phyloP scores from a whole-genome alignment of 2,888 invertebrate species.

The Drosophila anomalata region DNA sequence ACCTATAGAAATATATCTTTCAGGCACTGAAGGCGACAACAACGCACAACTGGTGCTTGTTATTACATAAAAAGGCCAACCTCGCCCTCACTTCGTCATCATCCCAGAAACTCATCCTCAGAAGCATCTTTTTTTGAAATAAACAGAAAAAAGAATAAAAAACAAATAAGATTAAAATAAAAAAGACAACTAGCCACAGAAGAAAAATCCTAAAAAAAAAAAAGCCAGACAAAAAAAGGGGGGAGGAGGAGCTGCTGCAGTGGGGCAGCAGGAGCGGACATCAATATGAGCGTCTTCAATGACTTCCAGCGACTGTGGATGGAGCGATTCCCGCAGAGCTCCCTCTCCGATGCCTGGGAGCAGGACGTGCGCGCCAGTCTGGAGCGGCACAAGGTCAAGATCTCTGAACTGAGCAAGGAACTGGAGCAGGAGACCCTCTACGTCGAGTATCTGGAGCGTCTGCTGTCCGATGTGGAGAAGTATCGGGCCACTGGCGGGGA shows the following conservation, averaged over 20 bases:
- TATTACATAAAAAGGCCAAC: constrained; percentile 65
- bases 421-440: constrained; percentile 95
- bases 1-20: constrained; percentile 36
- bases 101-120: constrained; percentile 32
- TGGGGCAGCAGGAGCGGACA: background rate
- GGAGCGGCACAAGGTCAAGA: constrained; percentile 94
- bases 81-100: constrained; percentile 42
- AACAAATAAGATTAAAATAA: constrained; percentile 3
- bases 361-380: constrained; percentile 96
- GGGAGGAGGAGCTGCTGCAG: constrained; percentile 44
- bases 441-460: constrained; percentile 93
- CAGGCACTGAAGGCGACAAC: constrained; percentile 74
- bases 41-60: constrained; percentile 63
- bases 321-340: constrained; percentile 95
- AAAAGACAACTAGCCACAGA: constrained; percentile 2
- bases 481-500: constrained; percentile 86
- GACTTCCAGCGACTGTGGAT: constrained; percentile 96
- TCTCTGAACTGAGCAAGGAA: constrained; percentile 91
- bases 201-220: constrained; percentile 26
- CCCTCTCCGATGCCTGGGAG: constrained; percentile 95
- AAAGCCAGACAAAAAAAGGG: background rate
- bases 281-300: constrained; percentile 92
- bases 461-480: constrained; percentile 93
- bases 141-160: constrained; percentile 10
- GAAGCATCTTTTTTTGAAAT: constrained; percentile 5